Base-by-base conservation (phyloP, 2,888 invertebrate genomes). In the Ditylenchus weischeri region DNA sequence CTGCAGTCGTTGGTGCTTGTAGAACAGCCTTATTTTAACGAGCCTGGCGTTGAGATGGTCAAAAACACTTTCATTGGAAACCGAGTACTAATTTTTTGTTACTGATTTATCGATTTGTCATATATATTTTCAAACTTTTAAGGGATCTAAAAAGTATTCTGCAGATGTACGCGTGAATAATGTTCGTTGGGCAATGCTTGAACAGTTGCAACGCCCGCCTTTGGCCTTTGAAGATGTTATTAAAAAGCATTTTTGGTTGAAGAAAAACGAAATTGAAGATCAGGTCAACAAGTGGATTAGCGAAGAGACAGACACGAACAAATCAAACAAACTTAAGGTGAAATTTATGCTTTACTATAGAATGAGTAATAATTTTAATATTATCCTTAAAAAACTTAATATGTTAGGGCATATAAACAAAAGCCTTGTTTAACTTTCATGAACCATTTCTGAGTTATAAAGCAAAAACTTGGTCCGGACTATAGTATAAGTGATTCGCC, bases 241-340 rank as follows among this genome's bases (percentile, higher is more conserved):
- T 74, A 90, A 91, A 74, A 89, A 90, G 36, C 94, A 94, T 85
- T 94, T 94, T 85, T 94, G 92, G 90, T 87, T 93, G 80, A 94
- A 94, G 84, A 88, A 91, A 68, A 89, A 91, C 80, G 93, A 93
- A 86, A 90, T 94, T 75, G 88, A 91, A 83, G 87, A 88, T 76
- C 93, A 93, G 85, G 89, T 74, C 6, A 60, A 71, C 49, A 51
- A 36, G 21, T 71, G 71, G 71, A 73, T 71, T 11, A 62, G n/a
- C 18, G 71, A n/a, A n/a, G n/a, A 71, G n/a, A 49, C 48, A 36
- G 47, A 69, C 49, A 59, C 29, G 62, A 29, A 2, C 29, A 29
- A 29, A 29, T 29, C 29, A 29, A 29, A 29, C 29, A 29, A 29
- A 29, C 29, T 29, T 5, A 29, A 29, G 29, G 29, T 29, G 2